Base-by-base conservation (phyloP, 2,113 vertebrate species). In the Oreotrochilus melanogaster region DNA sequence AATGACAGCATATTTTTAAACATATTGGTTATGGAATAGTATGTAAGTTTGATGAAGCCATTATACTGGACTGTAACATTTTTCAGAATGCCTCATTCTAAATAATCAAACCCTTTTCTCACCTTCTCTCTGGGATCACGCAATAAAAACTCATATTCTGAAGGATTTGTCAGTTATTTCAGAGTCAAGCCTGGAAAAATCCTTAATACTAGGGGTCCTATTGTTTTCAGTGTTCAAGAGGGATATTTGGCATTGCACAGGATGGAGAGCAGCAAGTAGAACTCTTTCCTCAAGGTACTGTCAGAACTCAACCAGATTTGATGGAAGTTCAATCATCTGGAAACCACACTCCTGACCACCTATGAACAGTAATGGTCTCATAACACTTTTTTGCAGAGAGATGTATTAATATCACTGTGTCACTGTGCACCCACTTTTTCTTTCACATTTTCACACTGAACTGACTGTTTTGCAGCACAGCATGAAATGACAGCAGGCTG, bases 1-100 rank as follows among this genome's bases (percentile, higher is more conserved):
- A 84, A 60, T 56, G 51, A 67, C 30, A 86, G 58, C 8, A 60
- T 60, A 62, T 66, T 89, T 94, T 87, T 70, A 64, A 97, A 89
- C 5, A 53, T 58, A 21, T 50, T 86, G 45, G n/a, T 27, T 69
- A 31, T 70, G 47, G 28, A 47, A 79, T 18, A 57, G 9, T 19
- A 64, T 14, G 10, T 17, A 62, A 71, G 28, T 75, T 61, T 67
- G 76, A 84, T 76, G 47, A 95, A 89, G 15, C 9, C 9, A 25
- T 60, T 72, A 33, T 24, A 27, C 31, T 22, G 19, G 42, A 54
- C 9, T 78, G 33, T 11, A 66, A 35, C 6, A 14, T 78, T 92
- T 84, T 95, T 64, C 45, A 91, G 43, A 76, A 53, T 11, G 39
- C 22, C 19, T 85, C 13, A 4, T 81, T 92, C 18, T 70, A 48